phyloP scores from a whole-genome alignment of 1,140 invertebrate genomes.

The Drosophila lacertosa region DNA sequence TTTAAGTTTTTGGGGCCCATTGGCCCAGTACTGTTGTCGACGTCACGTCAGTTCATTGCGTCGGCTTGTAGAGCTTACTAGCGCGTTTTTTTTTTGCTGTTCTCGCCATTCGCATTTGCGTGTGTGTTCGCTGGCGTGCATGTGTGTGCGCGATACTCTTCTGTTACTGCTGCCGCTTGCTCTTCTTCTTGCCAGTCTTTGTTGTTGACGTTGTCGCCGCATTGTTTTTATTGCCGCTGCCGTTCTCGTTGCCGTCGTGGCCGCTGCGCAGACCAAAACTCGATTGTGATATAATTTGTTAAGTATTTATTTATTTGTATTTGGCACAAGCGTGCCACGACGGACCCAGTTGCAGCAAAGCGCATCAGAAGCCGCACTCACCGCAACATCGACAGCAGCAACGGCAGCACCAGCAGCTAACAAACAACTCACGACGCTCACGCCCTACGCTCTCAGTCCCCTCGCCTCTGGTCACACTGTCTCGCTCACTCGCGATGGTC shows the following conservation, averaged over 20 bases:
- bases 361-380: background rate
- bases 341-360: slow-evolving; percentile 19
- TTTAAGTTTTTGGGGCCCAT: slow-evolving; percentile 38
- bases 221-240: slow-evolving; percentile 23
- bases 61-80: slow-evolving; percentile 70
- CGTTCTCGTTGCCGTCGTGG: slow-evolving; percentile 40
- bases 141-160: slow-evolving; percentile 28
- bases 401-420: background rate
- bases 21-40: slow-evolving; percentile 40
- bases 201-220: slow-evolving; percentile 39
- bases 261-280: slow-evolving; percentile 45
- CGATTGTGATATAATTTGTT: slow-evolving; percentile 70
- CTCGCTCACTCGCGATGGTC: slow-evolving; percentile 59
- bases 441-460: background rate
- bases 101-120: slow-evolving; percentile 35
- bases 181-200: slow-evolving; percentile 41
- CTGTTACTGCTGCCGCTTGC: slow-evolving; percentile 16
- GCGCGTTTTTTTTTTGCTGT: slow-evolving; percentile 57
- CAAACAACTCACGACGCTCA: background rate
- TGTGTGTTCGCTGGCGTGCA: background rate
- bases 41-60: slow-evolving; percentile 68
- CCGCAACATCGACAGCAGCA: background rate
- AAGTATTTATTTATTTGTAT: slow-evolving; percentile 65
- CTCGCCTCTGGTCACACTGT: slow-evolving; percentile 17
- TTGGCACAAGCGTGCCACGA: slow-evolving; percentile 45